Base-by-base conservation (phyloP, 2,113 vertebrate species). In the Plestiodon gilberti region DNA sequence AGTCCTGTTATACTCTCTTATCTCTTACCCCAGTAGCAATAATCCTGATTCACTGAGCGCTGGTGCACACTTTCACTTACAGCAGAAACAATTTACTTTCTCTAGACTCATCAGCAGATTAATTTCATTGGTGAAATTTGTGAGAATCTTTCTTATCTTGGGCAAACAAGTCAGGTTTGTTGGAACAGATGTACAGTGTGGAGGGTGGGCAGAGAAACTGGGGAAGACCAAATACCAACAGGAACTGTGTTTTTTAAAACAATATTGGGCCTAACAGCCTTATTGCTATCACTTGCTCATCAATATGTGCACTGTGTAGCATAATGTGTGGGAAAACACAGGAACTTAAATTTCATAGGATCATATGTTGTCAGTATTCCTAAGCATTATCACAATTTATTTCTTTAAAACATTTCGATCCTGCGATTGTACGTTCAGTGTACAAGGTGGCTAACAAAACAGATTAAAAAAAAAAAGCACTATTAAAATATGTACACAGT, bases 1-100 rank as follows among this genome's bases (percentile, higher is more conserved):
- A 55, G 55, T 61, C 38, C 82, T 83, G 35, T 40, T 83, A 28
- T 40, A 43, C 4, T 40, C 33, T 40, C 70, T 83, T 83, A 83
- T 83, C 70, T 83, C 57, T 73, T 35, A 74, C 17, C 55, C 82
- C 82, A 62, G 70, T 74, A 62, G 82, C 70, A 74, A 83, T 74
- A 74, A 83, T 43, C 35, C 70, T 83, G 82, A 74, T 74, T 83
- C 82, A 83, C 70, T 83, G 82, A 74, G 35, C 69, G 61, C 40
- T 81, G 64, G 30, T 52, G 30, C 57, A 38, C 78, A 62, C 35
- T 82, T 82, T 82, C 65, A 38, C 30, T 35, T 70, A 35, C 8
- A 55, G 64, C 64, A 35, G 65, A 82, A 82, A 82, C 78, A 38
- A 79, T 79, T 62, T 79, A 62, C 57, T 22, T 61, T 62, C 62